Evolutionary conservation across 92 coral and sea anemone genomes (phyloP).

Genomic region (Paramuricea clavata): DNA sequence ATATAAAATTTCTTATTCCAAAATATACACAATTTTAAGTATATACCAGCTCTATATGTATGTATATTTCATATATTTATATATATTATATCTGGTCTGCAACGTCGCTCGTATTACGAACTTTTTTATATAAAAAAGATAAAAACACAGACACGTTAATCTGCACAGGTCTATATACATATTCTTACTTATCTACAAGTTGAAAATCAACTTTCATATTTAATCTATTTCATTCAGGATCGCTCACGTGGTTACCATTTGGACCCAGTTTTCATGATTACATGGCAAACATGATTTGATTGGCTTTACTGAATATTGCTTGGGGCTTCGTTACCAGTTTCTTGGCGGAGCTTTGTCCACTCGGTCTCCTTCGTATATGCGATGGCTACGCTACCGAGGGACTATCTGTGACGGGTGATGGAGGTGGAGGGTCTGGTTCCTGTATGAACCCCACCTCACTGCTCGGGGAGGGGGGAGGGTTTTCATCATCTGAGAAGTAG

Average conservation of each 20-base stretch:
- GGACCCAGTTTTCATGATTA: not conserved
- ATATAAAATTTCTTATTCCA: slow-evolving; percentile 50
- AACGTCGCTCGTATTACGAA: slow-evolving; percentile 37
- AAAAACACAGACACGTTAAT: slow-evolving; percentile 45
- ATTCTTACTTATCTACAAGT: slow-evolving; percentile 38
- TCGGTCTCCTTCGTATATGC: not conserved
- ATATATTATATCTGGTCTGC: slow-evolving; percentile 29
- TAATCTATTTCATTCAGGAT: not conserved
- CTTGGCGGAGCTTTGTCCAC: not conserved
- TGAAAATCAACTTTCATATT: slow-evolving; percentile 34
- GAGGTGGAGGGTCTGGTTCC: slow-evolving; percentile 98
- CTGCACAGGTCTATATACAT: slow-evolving; percentile 32
- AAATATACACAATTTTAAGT: slow-evolving; percentile 46
- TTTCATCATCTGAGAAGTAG: slow-evolving; percentile 91
- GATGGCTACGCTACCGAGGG: slow-evolving; percentile 78
- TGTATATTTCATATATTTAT: slow-evolving; percentile 36
- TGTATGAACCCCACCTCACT: slow-evolving; percentile 85
- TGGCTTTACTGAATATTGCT: not conserved
- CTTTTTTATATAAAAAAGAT: slow-evolving; percentile 26
- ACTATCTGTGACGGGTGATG: slow-evolving; percentile 98
- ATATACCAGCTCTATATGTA: slow-evolving; percentile 35
- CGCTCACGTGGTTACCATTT: not conserved
- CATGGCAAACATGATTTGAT: not conserved
- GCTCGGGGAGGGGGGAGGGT: slow-evolving; percentile 94
- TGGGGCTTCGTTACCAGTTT: slow-evolving; percentile 25